Evolutionary conservation across 1,140 invertebrate genomes (phyloP).

Genomic region (Octopus sinensis): DNA sequence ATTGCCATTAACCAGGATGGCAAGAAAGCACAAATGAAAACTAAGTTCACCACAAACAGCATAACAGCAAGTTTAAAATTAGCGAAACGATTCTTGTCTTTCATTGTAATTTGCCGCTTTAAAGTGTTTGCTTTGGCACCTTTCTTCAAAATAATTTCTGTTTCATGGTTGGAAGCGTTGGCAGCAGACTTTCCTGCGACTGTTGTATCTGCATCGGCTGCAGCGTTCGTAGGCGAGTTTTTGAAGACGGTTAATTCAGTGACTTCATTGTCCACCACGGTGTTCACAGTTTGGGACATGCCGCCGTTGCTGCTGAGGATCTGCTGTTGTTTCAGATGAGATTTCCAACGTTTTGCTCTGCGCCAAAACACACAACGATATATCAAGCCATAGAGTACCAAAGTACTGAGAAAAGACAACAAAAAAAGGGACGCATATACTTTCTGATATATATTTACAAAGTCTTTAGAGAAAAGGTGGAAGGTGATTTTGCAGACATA

Average conservation of each 20-base stretch:
- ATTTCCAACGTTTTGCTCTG: slow-evolving; percentile 14
- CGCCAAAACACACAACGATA: slow-evolving; percentile 21
- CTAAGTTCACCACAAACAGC: slow-evolving; percentile 41
- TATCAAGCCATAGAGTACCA: slow-evolving; percentile 31
- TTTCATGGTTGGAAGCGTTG: neutral
- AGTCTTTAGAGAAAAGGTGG: no score
- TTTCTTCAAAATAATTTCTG: neutral
- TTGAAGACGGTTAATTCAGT: neutral
- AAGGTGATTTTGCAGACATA: no score
- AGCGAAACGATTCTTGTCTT: slow-evolving; percentile 29
- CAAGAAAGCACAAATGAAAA: slow-evolving; percentile 39
- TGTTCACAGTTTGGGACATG: neutral
- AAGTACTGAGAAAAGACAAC: slow-evolving; percentile 24
- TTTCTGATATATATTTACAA: slow-evolving; percentile 16
- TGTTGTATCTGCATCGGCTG: neutral
- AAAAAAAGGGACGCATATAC: slow-evolving; percentile 27
- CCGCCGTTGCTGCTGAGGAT: neutral
- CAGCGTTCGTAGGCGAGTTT: neutral
- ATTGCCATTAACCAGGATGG: slow-evolving; percentile 38
- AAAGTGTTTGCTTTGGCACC: neutral
- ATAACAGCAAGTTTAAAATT: slow-evolving; percentile 40
- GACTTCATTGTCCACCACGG: neutral
- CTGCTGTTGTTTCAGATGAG: slow-evolving; percentile 19
- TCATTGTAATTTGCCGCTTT: slow-evolving; percentile 16
- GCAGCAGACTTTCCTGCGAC: neutral